These are phyloP conservation scores for Chloromyia formosa DNA, from an alignment of 2,888 invertebrate genomes.

Conservation along the genomic window DNA sequence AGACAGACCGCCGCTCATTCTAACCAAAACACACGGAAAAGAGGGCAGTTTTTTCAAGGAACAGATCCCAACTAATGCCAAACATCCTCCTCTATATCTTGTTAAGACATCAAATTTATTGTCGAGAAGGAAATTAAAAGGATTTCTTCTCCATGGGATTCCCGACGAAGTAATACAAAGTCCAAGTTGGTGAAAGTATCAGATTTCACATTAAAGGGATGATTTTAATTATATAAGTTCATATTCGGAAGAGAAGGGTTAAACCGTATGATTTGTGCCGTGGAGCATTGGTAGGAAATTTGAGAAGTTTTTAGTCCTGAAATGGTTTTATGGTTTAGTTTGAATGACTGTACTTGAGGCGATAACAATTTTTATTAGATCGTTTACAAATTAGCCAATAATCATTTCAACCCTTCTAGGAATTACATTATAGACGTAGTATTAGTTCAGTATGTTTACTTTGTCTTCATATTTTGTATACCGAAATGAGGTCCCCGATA, in stretches of 20 bases:
- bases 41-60: not conserved
- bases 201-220: slow-evolving; percentile 42
- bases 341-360: not conserved
- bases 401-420: not conserved
- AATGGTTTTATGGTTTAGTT: too few relatives aligned
- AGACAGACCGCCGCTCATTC: not conserved
- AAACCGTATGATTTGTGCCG: not conserved
- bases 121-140: slow-evolving; percentile 54
- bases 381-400: not conserved
- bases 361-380: not conserved
- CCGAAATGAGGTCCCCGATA: too few relatives aligned
- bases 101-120: slow-evolving; percentile 53
- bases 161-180: slow-evolving; percentile 23
- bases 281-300: not conserved
- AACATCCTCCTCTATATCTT: slow-evolving; percentile 44
- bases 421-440: too few relatives aligned
- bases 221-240: slow-evolving; percentile 40
- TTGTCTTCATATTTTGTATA: too few relatives aligned
- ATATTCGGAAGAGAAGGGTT: slow-evolving; percentile 12
- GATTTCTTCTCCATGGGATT: slow-evolving; percentile 46
- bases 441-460: too few relatives aligned
- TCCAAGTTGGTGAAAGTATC: slow-evolving; percentile 40
- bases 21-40: too few relatives aligned
- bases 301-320: not conserved
- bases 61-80: not conserved